Conservation (phyloP, 2,113 vertebrate genomes). For the Labeo rohita region DNA sequence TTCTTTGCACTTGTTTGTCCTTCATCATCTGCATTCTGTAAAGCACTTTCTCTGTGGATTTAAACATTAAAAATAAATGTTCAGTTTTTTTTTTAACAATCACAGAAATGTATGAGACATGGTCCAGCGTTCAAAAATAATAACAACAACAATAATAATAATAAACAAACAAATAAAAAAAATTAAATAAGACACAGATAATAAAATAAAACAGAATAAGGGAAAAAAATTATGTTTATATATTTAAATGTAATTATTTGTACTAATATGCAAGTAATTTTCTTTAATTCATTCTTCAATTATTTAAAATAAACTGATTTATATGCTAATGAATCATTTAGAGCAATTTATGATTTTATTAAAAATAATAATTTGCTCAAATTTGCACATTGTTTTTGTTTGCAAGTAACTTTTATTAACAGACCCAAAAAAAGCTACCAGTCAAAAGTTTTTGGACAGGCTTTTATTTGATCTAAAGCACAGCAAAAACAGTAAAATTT, state of each 20-base stretch:
- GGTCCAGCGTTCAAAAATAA: not conserved
- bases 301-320: no score
- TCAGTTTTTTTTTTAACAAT: no score
- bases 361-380: not conserved
- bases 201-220: not conserved
- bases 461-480: no score
- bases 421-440: no score
- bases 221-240: no score
- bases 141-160: not conserved
- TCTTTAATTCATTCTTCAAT: no score
- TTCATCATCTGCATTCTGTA: conserved; percentile 81
- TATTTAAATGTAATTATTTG: not conserved
- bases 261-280: not conserved
- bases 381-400: not conserved
- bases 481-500: no score
- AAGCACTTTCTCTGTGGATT: conserved; percentile 77
- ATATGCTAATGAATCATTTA: no score
- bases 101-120: no score
- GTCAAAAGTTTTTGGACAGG: no score
- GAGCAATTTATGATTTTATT: not conserved
- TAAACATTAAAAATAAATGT: not conserved
- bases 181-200: not conserved
- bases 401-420: not conserved
- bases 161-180: no score
- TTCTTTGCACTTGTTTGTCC: conserved; percentile 61